Evolutionary conservation across 2,113 vertebrate species (phyloP).

Genomic region (Tyto alba): DNA sequence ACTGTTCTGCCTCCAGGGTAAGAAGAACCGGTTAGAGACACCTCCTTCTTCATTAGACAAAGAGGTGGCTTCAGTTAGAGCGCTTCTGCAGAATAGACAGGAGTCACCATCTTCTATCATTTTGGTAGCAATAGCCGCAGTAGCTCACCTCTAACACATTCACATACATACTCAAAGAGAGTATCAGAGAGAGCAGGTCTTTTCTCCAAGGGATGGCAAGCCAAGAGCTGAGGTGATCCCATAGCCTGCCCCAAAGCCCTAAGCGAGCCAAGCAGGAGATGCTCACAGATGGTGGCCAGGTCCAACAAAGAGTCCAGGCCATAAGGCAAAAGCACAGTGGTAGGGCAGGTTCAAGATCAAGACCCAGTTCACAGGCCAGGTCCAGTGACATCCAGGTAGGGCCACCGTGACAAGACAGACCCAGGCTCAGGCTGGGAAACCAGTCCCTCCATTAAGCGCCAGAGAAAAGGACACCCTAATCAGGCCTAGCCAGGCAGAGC

Average conservation of each 20-base stretch:
- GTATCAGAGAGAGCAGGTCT: neutral
- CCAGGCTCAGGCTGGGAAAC: neutral
- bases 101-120: neutral
- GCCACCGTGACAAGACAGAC: neutral
- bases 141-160: neutral
- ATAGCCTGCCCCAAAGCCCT: neutral
- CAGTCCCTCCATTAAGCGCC: fast-evolving
- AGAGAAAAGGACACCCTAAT: neutral
- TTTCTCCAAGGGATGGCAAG: neutral
- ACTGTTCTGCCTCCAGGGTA: neutral
- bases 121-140: neutral
- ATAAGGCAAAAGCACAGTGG: neutral
- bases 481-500: neutral
- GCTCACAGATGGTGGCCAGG: neutral
- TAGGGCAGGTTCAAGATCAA: neutral
- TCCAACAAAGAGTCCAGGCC: neutral
- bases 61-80: neutral
- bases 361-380: neutral
- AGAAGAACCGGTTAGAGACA: neutral
- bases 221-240: neutral
- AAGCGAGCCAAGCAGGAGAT: neutral
- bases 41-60: neutral
- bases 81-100: neutral
- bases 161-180: neutral
- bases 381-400: neutral